Evolutionary conservation across 1,140 invertebrate species (phyloP).

Genomic region (Orius laevigatus): DNA sequence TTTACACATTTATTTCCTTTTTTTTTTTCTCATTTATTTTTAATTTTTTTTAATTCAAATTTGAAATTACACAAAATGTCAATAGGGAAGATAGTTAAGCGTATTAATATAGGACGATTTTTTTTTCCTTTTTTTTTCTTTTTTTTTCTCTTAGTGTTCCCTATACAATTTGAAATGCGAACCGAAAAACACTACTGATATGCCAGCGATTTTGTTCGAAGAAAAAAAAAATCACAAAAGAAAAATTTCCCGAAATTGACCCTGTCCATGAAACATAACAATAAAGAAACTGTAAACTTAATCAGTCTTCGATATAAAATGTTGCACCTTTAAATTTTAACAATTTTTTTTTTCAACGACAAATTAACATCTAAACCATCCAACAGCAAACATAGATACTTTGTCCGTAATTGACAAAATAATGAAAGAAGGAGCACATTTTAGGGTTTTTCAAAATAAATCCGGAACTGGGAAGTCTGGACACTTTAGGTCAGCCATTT

Average conservation of each 20-base stretch:
- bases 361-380: neutral
- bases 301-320: neutral
- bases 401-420: constrained; percentile 1
- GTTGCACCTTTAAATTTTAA: neutral
- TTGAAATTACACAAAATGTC: too few relatives aligned
- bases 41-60: too few relatives aligned
- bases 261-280: constrained; percentile 5
- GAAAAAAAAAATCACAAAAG: neutral
- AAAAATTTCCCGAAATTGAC: neutral
- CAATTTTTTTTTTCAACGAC: neutral
- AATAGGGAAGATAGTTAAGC: constrained; percentile 15
- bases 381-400: too few relatives aligned
- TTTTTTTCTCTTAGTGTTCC: constrained; percentile 4
- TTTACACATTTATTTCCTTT: too few relatives aligned
- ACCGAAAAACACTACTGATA: neutral
- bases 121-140: constrained; percentile 2
- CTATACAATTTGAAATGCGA: constrained; percentile 3
- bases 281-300: constrained; percentile 2
- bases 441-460: neutral
- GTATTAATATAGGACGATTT: constrained; percentile 12
- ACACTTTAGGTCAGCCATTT: neutral
- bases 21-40: too few relatives aligned
- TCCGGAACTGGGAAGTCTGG: neutral
- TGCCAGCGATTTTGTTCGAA: neutral
- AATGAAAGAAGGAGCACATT: neutral